Conservation (phyloP, 2,797 vertebrate genomes). For the Odontamblyopus rebecca region DNA sequence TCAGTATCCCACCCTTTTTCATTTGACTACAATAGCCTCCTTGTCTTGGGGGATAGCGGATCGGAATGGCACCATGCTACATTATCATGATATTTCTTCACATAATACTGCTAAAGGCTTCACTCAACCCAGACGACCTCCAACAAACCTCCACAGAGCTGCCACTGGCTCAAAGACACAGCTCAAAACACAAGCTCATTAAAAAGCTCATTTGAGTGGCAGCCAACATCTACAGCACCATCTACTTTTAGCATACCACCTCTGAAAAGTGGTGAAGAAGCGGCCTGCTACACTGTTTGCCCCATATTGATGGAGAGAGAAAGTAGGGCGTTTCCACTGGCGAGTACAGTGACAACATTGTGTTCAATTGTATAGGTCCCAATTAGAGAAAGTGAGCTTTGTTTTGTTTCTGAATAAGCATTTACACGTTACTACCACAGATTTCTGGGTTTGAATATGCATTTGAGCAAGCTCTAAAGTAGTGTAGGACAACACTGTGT, state of each 20-base stretch:
- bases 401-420: conserved; percentile 37
- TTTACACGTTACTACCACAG: conserved; percentile 17
- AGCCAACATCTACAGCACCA: conserved; percentile 58
- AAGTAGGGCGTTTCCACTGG: conserved; percentile 65
- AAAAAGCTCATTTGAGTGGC: conserved; percentile 72
- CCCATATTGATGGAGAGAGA: conserved; percentile 63
- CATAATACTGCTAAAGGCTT: conserved; percentile 69
- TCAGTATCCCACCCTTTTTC: conserved; percentile 59
- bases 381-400: conserved; percentile 23
- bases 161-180: conserved; percentile 58
- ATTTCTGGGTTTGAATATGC: background rate
- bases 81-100: conserved; percentile 76
- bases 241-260: conserved; percentile 73
- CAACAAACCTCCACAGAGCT: conserved; percentile 69
- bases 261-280: conserved; percentile 59
- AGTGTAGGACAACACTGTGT: background rate
- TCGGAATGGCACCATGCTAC: conserved; percentile 73
- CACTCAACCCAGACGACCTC: conserved; percentile 74
- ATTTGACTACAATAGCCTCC: conserved; percentile 73
- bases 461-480: background rate
- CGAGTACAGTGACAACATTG: conserved; percentile 66
- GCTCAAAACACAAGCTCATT: conserved; percentile 73
- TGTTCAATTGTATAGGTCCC: conserved; percentile 46
- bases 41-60: conserved; percentile 70
- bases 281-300: conserved; percentile 58